phyloP scores from a whole-genome alignment of 2,797 vertebrate species.

The Acrossocheilus wenchowensis region DNA sequence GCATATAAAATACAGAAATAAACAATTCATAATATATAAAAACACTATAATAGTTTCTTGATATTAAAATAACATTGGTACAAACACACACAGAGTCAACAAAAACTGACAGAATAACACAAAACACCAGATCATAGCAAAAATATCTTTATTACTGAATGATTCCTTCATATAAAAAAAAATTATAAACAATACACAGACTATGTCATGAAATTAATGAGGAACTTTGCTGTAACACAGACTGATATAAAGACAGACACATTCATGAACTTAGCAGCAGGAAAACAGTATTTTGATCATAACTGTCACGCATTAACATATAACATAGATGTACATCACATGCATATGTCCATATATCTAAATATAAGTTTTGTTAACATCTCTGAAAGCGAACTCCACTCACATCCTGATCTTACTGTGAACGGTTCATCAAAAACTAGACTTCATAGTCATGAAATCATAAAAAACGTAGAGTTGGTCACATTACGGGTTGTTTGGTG shows the following conservation, averaged over 20 bases:
- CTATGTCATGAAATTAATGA: slow-evolving; percentile 43
- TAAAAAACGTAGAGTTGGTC: too few relatives aligned
- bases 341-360: background rate
- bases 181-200: background rate
- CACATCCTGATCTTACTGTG: background rate
- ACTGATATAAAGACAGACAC: slow-evolving; percentile 23
- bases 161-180: slow-evolving; percentile 14
- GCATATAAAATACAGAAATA: background rate
- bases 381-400: background rate
- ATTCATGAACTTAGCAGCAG: background rate
- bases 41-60: too few relatives aligned
- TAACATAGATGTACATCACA: background rate
- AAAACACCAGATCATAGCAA: background rate
- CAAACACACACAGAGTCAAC: background rate
- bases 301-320: background rate
- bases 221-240: background rate
- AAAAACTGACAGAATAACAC: background rate
- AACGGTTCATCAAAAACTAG: background rate
- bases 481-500: background rate
- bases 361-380: background rate
- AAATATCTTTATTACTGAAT: slow-evolving; percentile 17
- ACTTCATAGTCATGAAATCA: background rate
- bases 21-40: background rate
- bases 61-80: too few relatives aligned
- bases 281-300: background rate